Base-by-base conservation (phyloP, 1,140 invertebrate species). In the Aplysia californica region DNA sequence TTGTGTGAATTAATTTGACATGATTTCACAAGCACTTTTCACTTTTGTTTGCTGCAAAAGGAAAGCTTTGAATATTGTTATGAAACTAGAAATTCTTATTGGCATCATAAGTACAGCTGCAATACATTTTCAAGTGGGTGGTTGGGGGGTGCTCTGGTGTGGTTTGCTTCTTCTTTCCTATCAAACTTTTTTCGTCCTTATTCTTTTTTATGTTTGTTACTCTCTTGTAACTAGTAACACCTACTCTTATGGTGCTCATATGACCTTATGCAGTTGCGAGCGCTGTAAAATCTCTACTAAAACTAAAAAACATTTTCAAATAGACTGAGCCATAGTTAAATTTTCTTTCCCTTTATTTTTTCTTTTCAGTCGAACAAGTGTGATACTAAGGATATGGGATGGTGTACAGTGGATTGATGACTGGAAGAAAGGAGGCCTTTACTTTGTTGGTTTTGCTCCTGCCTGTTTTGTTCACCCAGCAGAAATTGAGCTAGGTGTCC, bases 351-450 rank as follows among this genome's bases (percentile, higher is more conserved):
- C 44, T 50, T 15, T 50, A 50, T 10, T 18, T 66, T 66, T 33
- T 20, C 59, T 72, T 31, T 18, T 55, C 55, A 74, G 71, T 29
- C 71, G 31, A 39, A 74, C 71, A 3, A 65, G 71, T 65, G 1
- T 39, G n/a, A 35, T 74, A 41, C 21, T 74, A 38, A 33, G 59
- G 31, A 20, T 74, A 29, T 74, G 71, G 71, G 59, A 65, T 38
- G 21, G 31, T 74, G 38, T 74, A 2, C 36, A 64, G 58, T 64
- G 71, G 10, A 39, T 74, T 5, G 71, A 74, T 65, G 71, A 74
- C 71, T 74, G 71, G 71, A 74, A 74, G 38, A 74, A 74, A 44
- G 71, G 71, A 33, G 71, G 58, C 26, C 58, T 74, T n/a, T 74
- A 74, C 31, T 74, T 74, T 44, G 58, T 65, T 4, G 15, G 61